Evolutionary conservation across 2,113 vertebrate genomes (phyloP).

Genomic region (Chunga burmeisteri): DNA sequence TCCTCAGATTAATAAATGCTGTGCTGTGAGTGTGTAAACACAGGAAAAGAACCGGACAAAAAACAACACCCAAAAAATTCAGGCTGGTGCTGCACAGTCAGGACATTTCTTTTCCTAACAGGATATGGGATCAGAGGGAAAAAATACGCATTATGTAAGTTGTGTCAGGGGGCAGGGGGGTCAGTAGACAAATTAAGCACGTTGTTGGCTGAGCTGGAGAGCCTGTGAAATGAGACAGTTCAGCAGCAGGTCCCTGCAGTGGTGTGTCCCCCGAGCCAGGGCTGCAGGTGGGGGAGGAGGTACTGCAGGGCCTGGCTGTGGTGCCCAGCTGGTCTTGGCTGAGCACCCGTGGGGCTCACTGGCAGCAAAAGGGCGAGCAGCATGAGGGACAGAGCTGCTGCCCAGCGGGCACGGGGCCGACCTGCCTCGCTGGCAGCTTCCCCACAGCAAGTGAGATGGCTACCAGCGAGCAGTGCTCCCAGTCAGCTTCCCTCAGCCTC

Average conservation of each 20-base stretch:
- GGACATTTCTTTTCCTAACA: slow-evolving; percentile 60
- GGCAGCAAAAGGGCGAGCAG: accelerated
- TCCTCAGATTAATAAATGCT: slow-evolving; percentile 58
- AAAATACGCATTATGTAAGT: not conserved
- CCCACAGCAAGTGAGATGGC: accelerated
- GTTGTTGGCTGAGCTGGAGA: not conserved
- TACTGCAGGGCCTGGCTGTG: accelerated
- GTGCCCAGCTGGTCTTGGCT: accelerated
- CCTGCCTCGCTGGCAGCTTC: not conserved
- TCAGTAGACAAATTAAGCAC: slow-evolving; percentile 27
- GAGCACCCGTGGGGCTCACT: accelerated
- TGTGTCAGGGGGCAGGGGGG: not conserved
- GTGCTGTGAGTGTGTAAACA: slow-evolving; percentile 54
- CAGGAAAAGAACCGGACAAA: slow-evolving; percentile 64
- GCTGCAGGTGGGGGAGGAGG: not conserved
- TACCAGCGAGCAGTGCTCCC: accelerated
- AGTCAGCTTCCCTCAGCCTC: not conserved
- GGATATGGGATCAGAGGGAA: slow-evolving; percentile 49
- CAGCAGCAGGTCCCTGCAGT: not conserved
- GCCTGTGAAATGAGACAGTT: not conserved
- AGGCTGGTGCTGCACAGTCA: slow-evolving; percentile 16
- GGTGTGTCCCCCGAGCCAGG: accelerated
- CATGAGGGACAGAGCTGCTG: not conserved
- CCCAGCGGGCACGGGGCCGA: accelerated
- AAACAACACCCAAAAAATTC: not conserved